Conservation (phyloP, 2,113 vertebrate genomes). For the Chamaetylas fuelleborni region DNA sequence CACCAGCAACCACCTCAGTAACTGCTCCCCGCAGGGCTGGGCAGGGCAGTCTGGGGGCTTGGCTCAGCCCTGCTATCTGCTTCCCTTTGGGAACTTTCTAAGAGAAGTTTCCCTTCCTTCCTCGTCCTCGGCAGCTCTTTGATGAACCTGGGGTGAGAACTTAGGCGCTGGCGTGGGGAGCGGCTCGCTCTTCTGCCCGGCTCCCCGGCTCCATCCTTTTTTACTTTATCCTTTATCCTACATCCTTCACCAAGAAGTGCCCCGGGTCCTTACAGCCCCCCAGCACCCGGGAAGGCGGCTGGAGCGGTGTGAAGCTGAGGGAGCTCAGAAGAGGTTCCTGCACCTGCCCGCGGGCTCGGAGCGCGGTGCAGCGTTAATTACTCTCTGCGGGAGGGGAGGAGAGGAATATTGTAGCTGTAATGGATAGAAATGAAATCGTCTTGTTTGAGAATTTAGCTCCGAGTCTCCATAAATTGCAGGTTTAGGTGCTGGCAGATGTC, state of each 20-base stretch:
- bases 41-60: constrained; percentile 48
- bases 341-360: background rate
- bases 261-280: background rate
- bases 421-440: constrained; percentile 35
- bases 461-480: constrained; percentile 39
- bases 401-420: background rate
- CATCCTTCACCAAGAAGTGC: background rate
- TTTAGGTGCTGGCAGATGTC: constrained; percentile 53
- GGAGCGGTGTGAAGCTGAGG: background rate
- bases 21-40: constrained; percentile 42
- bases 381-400: background rate
- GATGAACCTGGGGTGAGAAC: constrained; percentile 1
- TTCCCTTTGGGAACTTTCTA: constrained; percentile 50
- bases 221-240: too few relatives aligned
- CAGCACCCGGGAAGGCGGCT: background rate
- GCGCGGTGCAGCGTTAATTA: background rate
- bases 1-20: constrained; percentile 39
- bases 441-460: constrained; percentile 3
- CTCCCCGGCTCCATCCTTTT: background rate
- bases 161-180: background rate
- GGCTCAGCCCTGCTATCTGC: constrained; percentile 9
- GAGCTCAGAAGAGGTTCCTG: constrained; percentile 8
- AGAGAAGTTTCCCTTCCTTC: constrained; percentile 25
- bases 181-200: background rate
- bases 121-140: constrained; percentile 5